These are phyloP conservation scores for Lasaia peninsularis DNA, from an alignment of 1,140 invertebrate genomes.

Conservation along the genomic window DNA sequence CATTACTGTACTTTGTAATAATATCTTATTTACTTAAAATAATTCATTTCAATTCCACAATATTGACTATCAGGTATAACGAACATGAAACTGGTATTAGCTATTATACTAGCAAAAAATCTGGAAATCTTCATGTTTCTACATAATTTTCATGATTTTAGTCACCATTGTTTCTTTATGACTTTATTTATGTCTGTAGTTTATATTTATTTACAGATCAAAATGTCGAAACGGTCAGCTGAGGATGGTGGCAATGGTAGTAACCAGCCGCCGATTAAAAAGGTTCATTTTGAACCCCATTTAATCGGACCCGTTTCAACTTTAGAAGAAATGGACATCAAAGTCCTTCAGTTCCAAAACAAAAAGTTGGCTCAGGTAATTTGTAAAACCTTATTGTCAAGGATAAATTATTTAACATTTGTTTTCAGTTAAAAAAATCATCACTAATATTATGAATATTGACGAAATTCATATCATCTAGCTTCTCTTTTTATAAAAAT, in stretches of 20 bases:
- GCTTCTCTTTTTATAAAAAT: too few species aligned
- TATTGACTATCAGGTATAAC: conserved; percentile 66
- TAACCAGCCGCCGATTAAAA: conserved; percentile 88
- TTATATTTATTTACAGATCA: conserved; percentile 43
- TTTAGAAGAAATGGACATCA: conserved; percentile 97
- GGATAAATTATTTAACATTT: too few species aligned
- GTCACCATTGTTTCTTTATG: neutral
- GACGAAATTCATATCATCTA: too few species aligned
- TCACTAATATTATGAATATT: too few species aligned
- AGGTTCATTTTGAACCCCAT: conserved; percentile 95
- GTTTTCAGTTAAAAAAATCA: too few species aligned
- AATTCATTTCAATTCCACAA: conserved; percentile 43
- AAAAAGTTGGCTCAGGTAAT: conserved; percentile 94
- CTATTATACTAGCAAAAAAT: conserved; percentile 21
- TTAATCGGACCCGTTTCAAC: conserved; percentile 95
- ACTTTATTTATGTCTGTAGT: neutral
- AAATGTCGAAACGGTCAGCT: conserved; percentile 86
- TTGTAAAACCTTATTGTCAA: neutral
- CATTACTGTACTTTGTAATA: neutral
- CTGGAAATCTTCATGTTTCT: neutral
- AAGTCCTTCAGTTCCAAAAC: conserved; percentile 97
- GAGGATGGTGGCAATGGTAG: conserved; percentile 76
- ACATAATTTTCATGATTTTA: neutral
- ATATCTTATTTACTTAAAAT: conserved; percentile 1
- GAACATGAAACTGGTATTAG: conserved; percentile 20